A percentile compares a stretch with the other conserved stretches of the same genome.
Conservation (phyloP, 2,113 vertebrate genomes). For the Suncus etruscus region DNA sequence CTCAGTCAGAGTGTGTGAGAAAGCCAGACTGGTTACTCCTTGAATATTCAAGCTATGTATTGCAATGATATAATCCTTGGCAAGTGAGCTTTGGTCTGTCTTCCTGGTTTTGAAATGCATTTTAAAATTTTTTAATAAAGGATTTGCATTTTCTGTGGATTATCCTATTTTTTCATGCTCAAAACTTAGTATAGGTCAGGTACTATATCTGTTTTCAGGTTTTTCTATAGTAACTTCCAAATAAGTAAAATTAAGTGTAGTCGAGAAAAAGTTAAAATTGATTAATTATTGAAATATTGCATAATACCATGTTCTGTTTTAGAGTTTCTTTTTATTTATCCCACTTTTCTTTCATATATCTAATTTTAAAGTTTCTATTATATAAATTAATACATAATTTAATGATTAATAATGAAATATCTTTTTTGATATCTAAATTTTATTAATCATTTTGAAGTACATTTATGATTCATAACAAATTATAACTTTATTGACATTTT, state of each 20-base stretch:
- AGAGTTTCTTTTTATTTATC: too few species aligned
- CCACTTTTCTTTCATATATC: too few species aligned
- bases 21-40: constrained; percentile 44
- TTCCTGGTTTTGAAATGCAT: constrained; percentile 51
- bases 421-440: constrained; percentile 22
- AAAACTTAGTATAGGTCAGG: constrained; percentile 79
- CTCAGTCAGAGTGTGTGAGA: constrained; percentile 55
- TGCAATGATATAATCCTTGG: constrained; percentile 64
- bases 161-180: constrained; percentile 74
- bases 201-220: constrained; percentile 75
- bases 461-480: not conserved
- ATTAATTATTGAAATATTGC: constrained; percentile 75
- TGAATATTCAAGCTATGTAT: not conserved
- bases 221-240: constrained; percentile 75
- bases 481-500: not conserved
- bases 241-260: constrained; percentile 74
- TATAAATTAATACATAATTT: constrained; percentile 20
- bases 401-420: not conserved
- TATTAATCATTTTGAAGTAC: not conserved
- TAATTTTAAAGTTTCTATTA: not conserved
- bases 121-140: constrained; percentile 62
- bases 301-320: constrained; percentile 75
- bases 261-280: constrained; percentile 83
- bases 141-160: not conserved
- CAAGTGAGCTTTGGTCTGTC: constrained; percentile 42